phyloP scores from a whole-genome alignment of 2,113 vertebrate genomes.

The Ptyas mucosa region DNA sequence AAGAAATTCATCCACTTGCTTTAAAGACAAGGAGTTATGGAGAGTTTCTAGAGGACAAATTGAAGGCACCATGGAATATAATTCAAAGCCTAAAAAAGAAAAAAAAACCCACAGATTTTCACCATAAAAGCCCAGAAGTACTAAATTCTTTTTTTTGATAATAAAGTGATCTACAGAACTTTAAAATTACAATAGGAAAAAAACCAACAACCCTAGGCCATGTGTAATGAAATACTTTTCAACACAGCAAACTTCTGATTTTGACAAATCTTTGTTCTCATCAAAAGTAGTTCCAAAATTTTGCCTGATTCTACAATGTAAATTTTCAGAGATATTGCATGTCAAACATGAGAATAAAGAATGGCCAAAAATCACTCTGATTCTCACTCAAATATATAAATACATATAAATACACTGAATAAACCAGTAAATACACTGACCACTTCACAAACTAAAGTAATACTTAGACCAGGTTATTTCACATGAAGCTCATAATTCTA shows the following conservation, averaged over 20 bases:
- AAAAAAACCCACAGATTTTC: slow-evolving; percentile 46
- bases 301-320: background rate
- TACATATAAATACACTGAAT: slow-evolving; percentile 10
- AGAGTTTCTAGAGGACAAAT: slow-evolving; percentile 90
- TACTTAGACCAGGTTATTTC: slow-evolving; percentile 41
- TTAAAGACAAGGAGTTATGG: slow-evolving; percentile 87
- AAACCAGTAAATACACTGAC: slow-evolving; percentile 33
- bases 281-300: background rate
- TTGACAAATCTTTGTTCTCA: background rate
- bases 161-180: slow-evolving; percentile 1
- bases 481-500: slow-evolving; percentile 35
- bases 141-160: slow-evolving; percentile 11
- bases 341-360: background rate
- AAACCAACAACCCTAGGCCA: background rate
- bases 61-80: slow-evolving; percentile 91
- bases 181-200: background rate
- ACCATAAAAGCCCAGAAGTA: slow-evolving; percentile 26
- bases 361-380: background rate
- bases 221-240: background rate
- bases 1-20: slow-evolving; percentile 90
- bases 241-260: background rate
- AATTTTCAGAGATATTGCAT: background rate
- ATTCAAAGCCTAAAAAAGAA: slow-evolving; percentile 79
- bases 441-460: slow-evolving; percentile 49
- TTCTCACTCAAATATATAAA: background rate